Evolutionary conservation across 1,140 invertebrate genomes (phyloP), one percentile per base, ranked within the genome.

Genomic region (Anoplophora glabripennis): DNA sequence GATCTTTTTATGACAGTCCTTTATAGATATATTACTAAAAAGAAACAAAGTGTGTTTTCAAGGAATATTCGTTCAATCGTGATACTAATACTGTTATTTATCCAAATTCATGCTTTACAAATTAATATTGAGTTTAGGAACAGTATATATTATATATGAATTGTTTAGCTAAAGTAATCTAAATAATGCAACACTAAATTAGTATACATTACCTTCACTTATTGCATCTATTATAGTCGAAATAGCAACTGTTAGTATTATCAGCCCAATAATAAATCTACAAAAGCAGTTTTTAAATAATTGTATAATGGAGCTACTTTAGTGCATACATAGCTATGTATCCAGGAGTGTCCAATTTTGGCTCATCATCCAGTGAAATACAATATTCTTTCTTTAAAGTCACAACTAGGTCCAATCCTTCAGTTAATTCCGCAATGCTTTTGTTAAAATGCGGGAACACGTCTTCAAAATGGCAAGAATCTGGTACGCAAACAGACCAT

Each of bases 401-500:
- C 7, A 70, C 49, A 11, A 57, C 61, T 12, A 68, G 17, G 28
- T 66, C 57, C 14, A 70, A 53, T 14, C 68, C 68, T 44, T 68
- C 54, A n/a, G 49, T 54, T 41, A 68, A 10, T 8, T 61, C 59
- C 3, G 33, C 40, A 51, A 70, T 57, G 9, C 41, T 57, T 62
- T 64, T 67, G 21, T 52, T 65, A 46, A 67, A 70, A 57, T 68
- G 65, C 7, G 15, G 10, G 9, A 67, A 44, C 7, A 68, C 54
- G 34, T 66, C 66, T 9, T 45, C 35, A 44, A 49, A 14, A 8
- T 35, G 37, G 57, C 68, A 68, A 15, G 66, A 63, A 57, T 68
- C 61, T 12, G 68, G 64, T 28, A 70, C 45, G 41, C 68, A 70
- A 9, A 68, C 66, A 15, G 68, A 65, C 66, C 66, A 70, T 14